Conservation (phyloP, 2,888 invertebrate species). For the Sinopyrophorus schimmeli region DNA sequence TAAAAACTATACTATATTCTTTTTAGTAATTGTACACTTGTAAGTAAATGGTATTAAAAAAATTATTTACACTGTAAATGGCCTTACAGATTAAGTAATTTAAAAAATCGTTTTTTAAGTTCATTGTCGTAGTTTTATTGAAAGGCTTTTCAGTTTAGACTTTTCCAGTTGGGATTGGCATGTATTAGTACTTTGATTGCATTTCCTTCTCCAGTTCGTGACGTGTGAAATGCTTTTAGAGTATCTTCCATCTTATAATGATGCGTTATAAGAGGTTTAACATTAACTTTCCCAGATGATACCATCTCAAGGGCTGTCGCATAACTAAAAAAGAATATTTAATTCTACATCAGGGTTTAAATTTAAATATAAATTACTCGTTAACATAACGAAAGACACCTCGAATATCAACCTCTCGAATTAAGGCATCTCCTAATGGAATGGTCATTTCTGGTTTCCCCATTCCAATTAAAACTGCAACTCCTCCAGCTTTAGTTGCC, state of each 20-base stretch:
- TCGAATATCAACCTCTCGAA: conserved; percentile 87
- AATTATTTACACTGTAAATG: no score
- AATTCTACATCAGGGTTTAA: neutral
- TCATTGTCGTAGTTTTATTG: no score
- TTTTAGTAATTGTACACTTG: no score
- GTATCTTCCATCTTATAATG: conserved; percentile 74
- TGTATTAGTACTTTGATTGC: conserved; percentile 87
- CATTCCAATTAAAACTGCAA: conserved; percentile 85
- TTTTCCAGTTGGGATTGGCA: conserved; percentile 46
- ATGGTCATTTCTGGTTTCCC: conserved; percentile 78
- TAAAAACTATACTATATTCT: no score
- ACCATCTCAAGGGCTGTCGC: conserved; percentile 73
- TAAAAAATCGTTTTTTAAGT: no score
- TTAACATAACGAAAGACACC: conserved; percentile 94
- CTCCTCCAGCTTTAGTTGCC: conserved; percentile 87
- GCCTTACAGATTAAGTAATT: no score
- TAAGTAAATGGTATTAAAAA: no score
- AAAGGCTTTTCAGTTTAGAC: no score
- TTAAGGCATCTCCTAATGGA: conserved; percentile 79
- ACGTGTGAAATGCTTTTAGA: conserved; percentile 76
- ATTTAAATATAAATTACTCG: conserved; percentile 57
- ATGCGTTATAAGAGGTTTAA: conserved; percentile 78
- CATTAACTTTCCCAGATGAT: conserved; percentile 70
- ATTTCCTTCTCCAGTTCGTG: conserved; percentile 67
- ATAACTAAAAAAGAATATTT: conserved; percentile 61